Evolutionary conservation across 2,888 invertebrate species (phyloP).

Genomic region (Lepidochitona cinerea): DNA sequence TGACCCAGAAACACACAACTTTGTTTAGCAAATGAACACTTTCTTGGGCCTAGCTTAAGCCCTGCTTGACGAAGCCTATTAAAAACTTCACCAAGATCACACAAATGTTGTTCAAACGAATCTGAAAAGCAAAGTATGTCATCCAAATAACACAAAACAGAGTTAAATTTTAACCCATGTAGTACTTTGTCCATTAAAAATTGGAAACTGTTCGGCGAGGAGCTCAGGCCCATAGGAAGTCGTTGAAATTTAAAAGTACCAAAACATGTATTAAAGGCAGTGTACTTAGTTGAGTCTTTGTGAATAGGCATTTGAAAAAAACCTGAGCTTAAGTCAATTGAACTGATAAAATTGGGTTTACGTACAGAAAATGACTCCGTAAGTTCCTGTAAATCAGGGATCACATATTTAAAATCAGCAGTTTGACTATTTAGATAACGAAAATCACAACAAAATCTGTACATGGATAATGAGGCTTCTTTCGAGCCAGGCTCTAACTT

Average conservation of each 20-base stretch:
- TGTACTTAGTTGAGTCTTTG: not conserved
- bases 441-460: constrained; percentile 14
- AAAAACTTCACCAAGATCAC: not conserved
- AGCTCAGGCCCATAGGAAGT: not conserved
- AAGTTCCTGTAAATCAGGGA: constrained; percentile 10
- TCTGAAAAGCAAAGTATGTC: constrained; percentile 4
- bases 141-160: constrained; percentile 12
- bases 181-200: constrained; percentile 8
- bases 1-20: not conserved
- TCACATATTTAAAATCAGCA: not conserved
- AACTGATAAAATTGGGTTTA: constrained; percentile 7
- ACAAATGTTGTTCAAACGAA: constrained; percentile 11
- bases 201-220: constrained; percentile 10
- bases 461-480: not conserved
- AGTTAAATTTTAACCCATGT: constrained; percentile 5
- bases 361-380: not conserved
- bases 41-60: not conserved
- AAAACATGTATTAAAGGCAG: not conserved
- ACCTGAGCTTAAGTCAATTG: constrained; percentile 13
- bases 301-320: constrained; percentile 11
- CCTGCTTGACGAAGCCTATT: not conserved
- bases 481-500: not conserved
- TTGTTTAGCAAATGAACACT: constrained; percentile 7
- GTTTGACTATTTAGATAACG: constrained; percentile 10
- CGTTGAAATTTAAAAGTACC: constrained; percentile 12